Evolutionary conservation across 2,113 vertebrate genomes (phyloP).

Genomic region (cattle (Bos taurus)): ARS-UCD2.0 NC_037343.1:69294501-69295000

Average conservation of each 20-base stretch:
- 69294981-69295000: neutral
- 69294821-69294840: neutral
- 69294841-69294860: neutral
- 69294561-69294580: neutral
- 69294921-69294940: neutral
- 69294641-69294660: neutral
- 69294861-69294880: neutral
- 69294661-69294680: neutral
- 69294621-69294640: neutral
- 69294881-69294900: neutral
- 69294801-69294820: neutral
- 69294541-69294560: neutral
- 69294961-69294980: neutral
- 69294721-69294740: neutral
- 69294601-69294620: neutral
- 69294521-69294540: neutral
- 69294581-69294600: neutral
- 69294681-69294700: neutral
- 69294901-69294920: neutral
- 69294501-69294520: neutral
- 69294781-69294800: neutral
- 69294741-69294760: neutral
- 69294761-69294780: neutral
- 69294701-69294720: neutral
- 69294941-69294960: too few relatives aligned